Base-by-base conservation (phyloP, 2,888 invertebrate species). In the Abscondita cerata region DNA sequence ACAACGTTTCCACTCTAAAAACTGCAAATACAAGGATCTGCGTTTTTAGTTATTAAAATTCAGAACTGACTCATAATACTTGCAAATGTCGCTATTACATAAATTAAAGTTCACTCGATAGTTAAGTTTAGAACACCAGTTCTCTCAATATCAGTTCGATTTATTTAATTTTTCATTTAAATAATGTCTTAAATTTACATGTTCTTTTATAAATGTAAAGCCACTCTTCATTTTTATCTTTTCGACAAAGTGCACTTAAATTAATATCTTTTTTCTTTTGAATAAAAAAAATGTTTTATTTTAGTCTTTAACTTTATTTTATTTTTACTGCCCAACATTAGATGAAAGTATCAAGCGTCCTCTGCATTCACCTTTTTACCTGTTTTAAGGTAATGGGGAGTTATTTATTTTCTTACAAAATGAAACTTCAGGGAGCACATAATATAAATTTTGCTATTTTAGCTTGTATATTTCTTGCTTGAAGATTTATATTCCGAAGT, bases 291-390 rank as follows among this genome's bases (percentile, higher is more conserved):
- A 59, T 60, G 36, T 60, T 54, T 60, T 56, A 56, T 50, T 50
- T 54, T 48, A 54, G 40, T 54, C 60, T 38, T 60, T 60, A 53
- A 60, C 54, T 54, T 60, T 54, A 60, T 54, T 54, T 54, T 60
- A 54, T 53, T 60, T 61, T 61, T 55, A 55, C 55, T 52, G 51
- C 51, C 55, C 60, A 51, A 36, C 36, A 36, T 47, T 61, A 46
- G 51, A 50, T 38, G 57, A 48, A 51, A 57, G 52, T 55, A 59
- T 54, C 48, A 56, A 50, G 51, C 51, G 36, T 46, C 46, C n/a
- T 44, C 55, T 44, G 55, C 55, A 55, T 55, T 55, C 55, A 51
- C 55, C 55, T 61, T 61, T 61, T 61, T 52, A 55, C 52, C 52
- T 61, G 55, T 55, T 54, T 61, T 55, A 61, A 52, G 46, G 44